A percentile compares a stretch with the other conserved stretches of the same genome.
Evolutionary conservation across 2,797 vertebrate species (phyloP).

Genomic region (Syncerus caffer): DNA sequence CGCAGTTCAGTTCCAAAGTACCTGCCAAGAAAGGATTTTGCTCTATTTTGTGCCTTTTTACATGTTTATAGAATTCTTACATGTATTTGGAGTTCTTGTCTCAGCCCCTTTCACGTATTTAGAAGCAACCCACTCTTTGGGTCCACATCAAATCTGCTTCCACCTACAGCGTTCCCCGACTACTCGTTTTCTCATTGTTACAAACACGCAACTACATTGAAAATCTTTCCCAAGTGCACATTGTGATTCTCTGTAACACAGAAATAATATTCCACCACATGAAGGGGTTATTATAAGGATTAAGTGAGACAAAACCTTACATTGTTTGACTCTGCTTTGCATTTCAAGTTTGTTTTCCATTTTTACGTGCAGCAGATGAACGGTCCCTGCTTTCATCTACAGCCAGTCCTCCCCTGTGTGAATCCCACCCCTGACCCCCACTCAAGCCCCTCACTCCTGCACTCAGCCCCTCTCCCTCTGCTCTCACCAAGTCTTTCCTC

Average conservation of each 20-base stretch:
- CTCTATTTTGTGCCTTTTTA: not conserved
- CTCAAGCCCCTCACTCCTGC: not conserved
- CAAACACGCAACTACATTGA: not conserved
- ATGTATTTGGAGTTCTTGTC: not conserved
- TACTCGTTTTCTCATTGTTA: conserved; percentile 11
- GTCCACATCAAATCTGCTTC: not conserved
- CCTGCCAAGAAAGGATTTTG: not conserved
- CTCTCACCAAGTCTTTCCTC: not conserved
- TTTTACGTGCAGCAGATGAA: not conserved
- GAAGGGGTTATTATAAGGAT: not conserved
- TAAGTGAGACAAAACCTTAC: not conserved
- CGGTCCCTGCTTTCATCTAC: not conserved
- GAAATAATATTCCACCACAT: not conserved
- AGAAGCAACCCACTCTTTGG: not conserved
- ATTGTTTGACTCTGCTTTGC: not conserved
- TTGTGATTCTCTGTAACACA: not conserved
- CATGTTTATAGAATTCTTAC: not conserved
- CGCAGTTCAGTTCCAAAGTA: not conserved
- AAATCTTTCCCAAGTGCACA: not conserved
- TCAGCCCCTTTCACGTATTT: not conserved
- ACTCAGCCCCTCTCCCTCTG: not conserved
- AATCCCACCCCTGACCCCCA: not conserved
- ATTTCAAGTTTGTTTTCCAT: not conserved
- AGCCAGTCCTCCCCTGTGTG: not conserved
- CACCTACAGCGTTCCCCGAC: not conserved